Conservation (phyloP, 1,140 invertebrate species). For the Archivesica marissinica region DNA sequence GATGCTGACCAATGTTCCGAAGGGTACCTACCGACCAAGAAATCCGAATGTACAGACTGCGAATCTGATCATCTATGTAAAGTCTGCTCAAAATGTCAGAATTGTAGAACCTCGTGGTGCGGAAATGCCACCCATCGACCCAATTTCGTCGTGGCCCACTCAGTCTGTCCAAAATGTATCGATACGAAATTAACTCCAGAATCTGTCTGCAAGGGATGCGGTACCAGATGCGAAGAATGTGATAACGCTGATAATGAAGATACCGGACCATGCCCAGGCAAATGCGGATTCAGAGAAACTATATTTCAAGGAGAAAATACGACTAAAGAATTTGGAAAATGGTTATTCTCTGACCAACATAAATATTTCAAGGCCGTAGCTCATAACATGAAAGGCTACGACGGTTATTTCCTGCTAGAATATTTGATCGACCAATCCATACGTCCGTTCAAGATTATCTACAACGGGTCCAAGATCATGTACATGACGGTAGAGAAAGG, state of each 20-base stretch:
- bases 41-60: conserved; percentile 6
- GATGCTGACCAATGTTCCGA: background rate
- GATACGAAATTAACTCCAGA: background rate
- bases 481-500: too few species aligned
- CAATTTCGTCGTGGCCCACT: conserved; percentile 53
- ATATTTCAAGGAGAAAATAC: conserved; percentile 12
- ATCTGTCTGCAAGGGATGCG: conserved; percentile 30
- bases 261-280: background rate
- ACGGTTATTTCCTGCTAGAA: too few species aligned
- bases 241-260: background rate
- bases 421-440: too few species aligned
- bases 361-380: too few species aligned
- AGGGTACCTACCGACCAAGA: conserved; percentile 25
- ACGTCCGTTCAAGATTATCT: too few species aligned
- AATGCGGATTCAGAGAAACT: conserved; percentile 44
- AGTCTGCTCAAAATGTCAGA: conserved; percentile 20
- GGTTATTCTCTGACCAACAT: conserved; percentile 54
- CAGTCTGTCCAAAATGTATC: background rate
- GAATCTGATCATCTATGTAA: conserved; percentile 7
- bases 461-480: too few species aligned
- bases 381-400: too few species aligned
- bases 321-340: conserved; percentile 29
- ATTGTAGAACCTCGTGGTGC: conserved; percentile 31
- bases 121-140: conserved; percentile 20
- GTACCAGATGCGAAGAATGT: conserved; percentile 37